Evolutionary conservation across 64 coral and sea anemone species (phyloP), one percentile per base, ranked within the genome.

Genomic region (Montipora foliosa): DNA sequence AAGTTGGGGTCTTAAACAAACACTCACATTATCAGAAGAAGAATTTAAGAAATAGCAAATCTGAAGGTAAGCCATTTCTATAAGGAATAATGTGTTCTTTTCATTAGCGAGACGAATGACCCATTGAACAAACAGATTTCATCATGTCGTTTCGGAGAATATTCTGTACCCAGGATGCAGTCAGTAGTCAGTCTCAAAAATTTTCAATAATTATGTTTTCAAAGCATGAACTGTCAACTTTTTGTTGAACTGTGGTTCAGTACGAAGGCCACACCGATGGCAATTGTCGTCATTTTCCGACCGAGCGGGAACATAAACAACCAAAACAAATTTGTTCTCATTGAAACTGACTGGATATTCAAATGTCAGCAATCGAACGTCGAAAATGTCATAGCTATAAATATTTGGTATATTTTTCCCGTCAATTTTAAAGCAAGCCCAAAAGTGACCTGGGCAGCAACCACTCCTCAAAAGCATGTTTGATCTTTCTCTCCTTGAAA

Each of bases 71-170:
- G 76, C 47, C 46, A 16, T 76, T 5, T 20, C 20, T 24, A 6
- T 8, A 22, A 22, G 0, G 5, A 8, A 6, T 71, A 22, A 71
- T 71, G 68, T 19, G 8, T 21, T 64, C 14, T 12, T 12, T 64
- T 64, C 3, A 16, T 64, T 0, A 64, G 14, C 61, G 61, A 16
- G 61, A 71, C 14, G 20, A 71, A 24, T 49, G 74, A 46, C 46
- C 74, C 12, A 76, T 37, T 76, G 74, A 76, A 76, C 74, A 76
- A 76, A 76, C 74, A 76, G 24, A 11, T 37, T 37, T 37, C 37
- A 37, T 37, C 1, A 37, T 37, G 37, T 37, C 37, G 37, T 37
- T 37, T 37, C 37, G 37, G 37, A 37, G 37, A 37, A 37, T 37
- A 37, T 37, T 37, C 37, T 37, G 37, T 37, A 37, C 37, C 37